A percentile compares a stretch with the other conserved stretches of the same genome.
These are phyloP conservation scores for Drosophila parvula DNA, from an alignment of 1,140 invertebrate species.

Conservation along the genomic window DNA sequence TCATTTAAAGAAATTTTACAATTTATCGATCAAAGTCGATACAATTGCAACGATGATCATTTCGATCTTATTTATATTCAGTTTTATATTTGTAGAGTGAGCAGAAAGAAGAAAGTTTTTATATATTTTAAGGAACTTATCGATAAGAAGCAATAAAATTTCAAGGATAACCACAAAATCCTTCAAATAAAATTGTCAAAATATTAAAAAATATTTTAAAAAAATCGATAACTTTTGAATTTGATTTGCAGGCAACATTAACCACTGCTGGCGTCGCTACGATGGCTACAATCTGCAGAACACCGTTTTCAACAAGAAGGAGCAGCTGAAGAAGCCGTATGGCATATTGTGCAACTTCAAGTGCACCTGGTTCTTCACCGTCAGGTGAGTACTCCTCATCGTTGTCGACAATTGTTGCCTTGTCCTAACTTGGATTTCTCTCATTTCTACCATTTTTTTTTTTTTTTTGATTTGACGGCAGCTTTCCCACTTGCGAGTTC, in stretches of 20 bases:
- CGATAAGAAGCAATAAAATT: no score
- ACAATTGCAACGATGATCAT: no score
- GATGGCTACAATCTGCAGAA: slow-evolving; percentile 83
- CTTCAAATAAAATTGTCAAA: no score
- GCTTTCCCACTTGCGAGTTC: slow-evolving; percentile 81
- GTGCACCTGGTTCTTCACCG: slow-evolving; percentile 83
- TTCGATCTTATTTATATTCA: no score
- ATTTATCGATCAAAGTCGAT: no score
- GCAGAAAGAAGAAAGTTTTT: no score
- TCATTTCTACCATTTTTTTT: neutral
- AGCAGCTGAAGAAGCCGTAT: slow-evolving; percentile 83
- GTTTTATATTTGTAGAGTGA: no score
- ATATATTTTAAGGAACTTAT: no score
- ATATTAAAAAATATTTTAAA: no score
- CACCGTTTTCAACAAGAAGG: slow-evolving; percentile 80
- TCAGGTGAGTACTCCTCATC: slow-evolving; percentile 50
- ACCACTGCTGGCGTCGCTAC: slow-evolving; percentile 82
- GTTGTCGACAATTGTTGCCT: neutral
- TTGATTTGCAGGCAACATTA: slow-evolving; percentile 67
- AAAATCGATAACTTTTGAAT: neutral
- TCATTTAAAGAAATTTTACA: no score
- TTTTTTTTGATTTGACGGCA: slow-evolving; percentile 15
- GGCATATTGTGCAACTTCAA: slow-evolving; percentile 83
- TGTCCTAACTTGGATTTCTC: neutral
- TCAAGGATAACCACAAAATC: no score